Conservation (phyloP, 30 jellyfish, hydroid and myxozoan genomes). For the Chrysaora quinquecirrha region DNA sequence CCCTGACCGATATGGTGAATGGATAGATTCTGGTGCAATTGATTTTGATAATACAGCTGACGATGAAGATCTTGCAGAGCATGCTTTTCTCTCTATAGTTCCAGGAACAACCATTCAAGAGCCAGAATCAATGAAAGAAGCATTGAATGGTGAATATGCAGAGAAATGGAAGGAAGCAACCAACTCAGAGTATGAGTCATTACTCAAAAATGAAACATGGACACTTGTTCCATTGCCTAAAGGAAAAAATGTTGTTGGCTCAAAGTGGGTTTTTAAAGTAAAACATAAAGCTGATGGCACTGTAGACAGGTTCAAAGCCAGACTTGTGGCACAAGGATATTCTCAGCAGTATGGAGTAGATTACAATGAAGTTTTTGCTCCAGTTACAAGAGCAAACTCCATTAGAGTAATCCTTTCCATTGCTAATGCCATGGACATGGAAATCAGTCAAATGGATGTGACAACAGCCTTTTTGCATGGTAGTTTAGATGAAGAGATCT, state of each 20-base stretch:
- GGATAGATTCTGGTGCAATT: conserved; percentile 29
- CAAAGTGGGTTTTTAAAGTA: conserved; percentile 58
- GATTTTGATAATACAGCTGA: conserved; percentile 34
- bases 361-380: conserved; percentile 55
- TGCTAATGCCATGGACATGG: conserved; percentile 32
- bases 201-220: conserved; percentile 61
- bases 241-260: conserved; percentile 33
- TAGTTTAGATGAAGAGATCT: conserved; percentile 45
- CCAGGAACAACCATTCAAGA: conserved; percentile 34
- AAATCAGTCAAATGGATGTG: conserved; percentile 60
- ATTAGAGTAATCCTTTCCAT: conserved; percentile 43
- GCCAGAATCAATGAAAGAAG: conserved; percentile 44
- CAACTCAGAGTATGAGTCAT: conserved; percentile 39
- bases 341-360: conserved; percentile 29
- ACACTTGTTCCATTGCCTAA: conserved; percentile 46
- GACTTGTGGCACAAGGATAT: conserved; percentile 69
- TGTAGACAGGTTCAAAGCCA: conserved; percentile 44
- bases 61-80: conserved; percentile 33
- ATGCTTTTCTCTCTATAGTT: conserved; percentile 38
- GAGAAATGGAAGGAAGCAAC: conserved; percentile 39
- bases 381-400: conserved; percentile 33
- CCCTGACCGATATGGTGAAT: conserved; percentile 34
- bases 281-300: conserved; percentile 44
- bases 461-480: conserved; percentile 55
- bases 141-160: conserved; percentile 48